A percentile compares a stretch with the other conserved stretches of the same genome.
Conservation (phyloP, 2,888 invertebrate genomes). For the Perizoma affinitatum region DNA sequence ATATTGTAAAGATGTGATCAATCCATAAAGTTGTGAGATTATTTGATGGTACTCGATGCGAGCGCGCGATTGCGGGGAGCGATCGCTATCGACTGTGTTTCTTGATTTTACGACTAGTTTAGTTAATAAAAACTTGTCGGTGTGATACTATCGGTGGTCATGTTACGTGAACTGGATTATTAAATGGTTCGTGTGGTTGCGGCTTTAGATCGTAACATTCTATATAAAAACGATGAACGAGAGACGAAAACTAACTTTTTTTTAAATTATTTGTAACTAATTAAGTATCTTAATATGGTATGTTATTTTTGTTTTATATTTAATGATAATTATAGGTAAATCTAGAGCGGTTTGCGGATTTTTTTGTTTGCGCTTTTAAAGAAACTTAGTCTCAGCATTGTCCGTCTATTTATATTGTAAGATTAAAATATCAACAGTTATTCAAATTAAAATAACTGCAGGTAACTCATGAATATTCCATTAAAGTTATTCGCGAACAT, state of each 20-base stretch:
- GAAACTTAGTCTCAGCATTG: not conserved
- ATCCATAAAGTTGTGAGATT: slow-evolving; percentile 67
- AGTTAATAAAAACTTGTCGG: slow-evolving; percentile 47
- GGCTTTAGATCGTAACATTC: slow-evolving; percentile 14
- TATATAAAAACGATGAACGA: not conserved
- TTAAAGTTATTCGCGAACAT: slow-evolving; percentile 16
- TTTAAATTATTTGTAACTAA: not conserved
- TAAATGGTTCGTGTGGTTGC: slow-evolving; percentile 17
- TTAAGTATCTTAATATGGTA: not conserved
- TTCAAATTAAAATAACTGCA: slow-evolving; percentile 18
- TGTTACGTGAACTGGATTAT: slow-evolving; percentile 20
- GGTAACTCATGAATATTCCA: slow-evolving; percentile 25
- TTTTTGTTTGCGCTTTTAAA: slow-evolving; percentile 8
- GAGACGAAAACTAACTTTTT: too few relatives aligned
- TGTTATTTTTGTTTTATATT: not conserved
- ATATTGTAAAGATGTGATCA: slow-evolving; percentile 60
- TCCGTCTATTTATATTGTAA: too few relatives aligned
- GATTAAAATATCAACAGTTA: slow-evolving; percentile 21
- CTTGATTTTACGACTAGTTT: slow-evolving; percentile 62
- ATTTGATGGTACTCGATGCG: slow-evolving; percentile 62
- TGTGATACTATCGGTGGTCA: slow-evolving; percentile 29
- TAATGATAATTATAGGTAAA: slow-evolving; percentile 5
- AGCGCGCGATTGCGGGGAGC: slow-evolving; percentile 59
- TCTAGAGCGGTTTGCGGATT: not conserved
- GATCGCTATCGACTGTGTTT: slow-evolving; percentile 61